Evolutionary conservation across 1,140 invertebrate genomes (phyloP), one percentile per base, ranked within the genome.

Genomic region (Drosophila kikkawai): DNA sequence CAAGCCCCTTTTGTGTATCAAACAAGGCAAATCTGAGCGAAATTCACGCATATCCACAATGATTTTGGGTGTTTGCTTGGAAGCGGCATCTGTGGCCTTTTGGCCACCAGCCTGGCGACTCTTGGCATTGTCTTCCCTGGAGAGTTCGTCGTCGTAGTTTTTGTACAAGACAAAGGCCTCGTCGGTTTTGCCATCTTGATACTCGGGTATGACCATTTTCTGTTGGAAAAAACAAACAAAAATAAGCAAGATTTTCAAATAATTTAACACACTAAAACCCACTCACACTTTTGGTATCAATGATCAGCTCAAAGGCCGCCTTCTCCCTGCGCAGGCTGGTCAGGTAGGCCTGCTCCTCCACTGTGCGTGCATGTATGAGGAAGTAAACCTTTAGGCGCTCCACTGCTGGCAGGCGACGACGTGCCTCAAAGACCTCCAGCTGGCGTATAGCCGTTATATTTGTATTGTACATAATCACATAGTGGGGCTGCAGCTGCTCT

Each of bases 1-100:
- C 68, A 99, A 96, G 4, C 98, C 98, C 75, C 97, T 95, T 90
- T 97, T 96, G 92, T 99, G 98, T 53, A 99, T 95, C 39, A 99
- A 93, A 7, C 98, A 96, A 0, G 99, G 99, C 17, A 99, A 93
- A 93, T 99, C 98, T 74, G 98, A 99, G 51, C 98, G 95, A 92
- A 99, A 99, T 93, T 99, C 99, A 90, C 99, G 94, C 96, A 99
- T 98, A 93, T 99, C 99, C 22, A 99, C 98, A 82, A 99, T 97
- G 13, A 99, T 94, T 88, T 96, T 92, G 2, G 95, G 94, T 34
- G 93, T 94, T 1, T 59, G 13, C 48, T 93, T 93, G 5, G 22
- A n/a, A 1, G 47, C 15, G 7, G 17, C 0, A 70, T 42, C 15
- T 58, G 57, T 41, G 80, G 57, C 0, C 9, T n/a, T 26, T 3